A percentile compares a stretch with the other conserved stretches of the same genome.
Evolutionary conservation across 2,797 vertebrate species (phyloP).

Genomic region (Agapornis canus): DNA sequence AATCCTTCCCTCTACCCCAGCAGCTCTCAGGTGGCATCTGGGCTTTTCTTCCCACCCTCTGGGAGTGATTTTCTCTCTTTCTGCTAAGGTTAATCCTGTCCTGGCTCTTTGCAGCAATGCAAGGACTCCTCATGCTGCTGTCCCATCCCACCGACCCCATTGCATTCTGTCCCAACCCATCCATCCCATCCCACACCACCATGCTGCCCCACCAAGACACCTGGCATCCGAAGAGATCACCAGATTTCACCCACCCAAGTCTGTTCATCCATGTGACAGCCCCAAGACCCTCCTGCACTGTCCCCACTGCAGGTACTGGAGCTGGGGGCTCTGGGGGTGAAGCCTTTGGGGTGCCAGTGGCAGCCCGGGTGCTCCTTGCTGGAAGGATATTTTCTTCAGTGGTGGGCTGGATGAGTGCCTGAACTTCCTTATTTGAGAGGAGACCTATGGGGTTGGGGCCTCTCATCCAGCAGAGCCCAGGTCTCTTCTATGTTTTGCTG

Average conservation of each 20-base stretch:
- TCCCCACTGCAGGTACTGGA: rapidly evolving
- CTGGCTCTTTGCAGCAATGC: not conserved
- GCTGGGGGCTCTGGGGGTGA: not conserved
- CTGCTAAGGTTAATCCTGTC: not conserved
- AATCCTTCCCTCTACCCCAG: not conserved
- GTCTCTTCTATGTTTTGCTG: rapidly evolving
- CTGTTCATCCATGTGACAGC: rapidly evolving
- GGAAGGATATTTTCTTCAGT: rapidly evolving
- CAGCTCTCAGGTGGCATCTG: not conserved
- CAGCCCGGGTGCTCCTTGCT: rapidly evolving
- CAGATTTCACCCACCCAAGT: rapidly evolving
- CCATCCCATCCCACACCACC: not conserved
- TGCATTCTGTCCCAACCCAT: not conserved
- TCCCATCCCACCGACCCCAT: too few relatives aligned
- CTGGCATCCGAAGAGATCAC: not conserved
- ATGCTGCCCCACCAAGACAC: not conserved
- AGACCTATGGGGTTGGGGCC: not conserved
- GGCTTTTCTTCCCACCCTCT: not conserved
- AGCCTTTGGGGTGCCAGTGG: not conserved
- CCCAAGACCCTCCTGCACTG: rapidly evolving
- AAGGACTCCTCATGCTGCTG: not conserved
- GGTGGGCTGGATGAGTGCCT: rapidly evolving
- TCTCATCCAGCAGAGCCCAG: not conserved
- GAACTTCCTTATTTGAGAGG: not conserved
- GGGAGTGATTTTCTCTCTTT: rapidly evolving